A percentile compares a stretch with the other conserved stretches of the same genome.
Evolutionary conservation across 1,140 invertebrate species (phyloP).

Genomic region (honey bee (Apis mellifera)): Amel_HAv3.1 CM009931.2:18937501-18938000

Average conservation of each 20-base stretch:
- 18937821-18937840: slow-evolving; percentile 38
- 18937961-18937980: no score
- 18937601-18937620: not conserved
- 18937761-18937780: not conserved
- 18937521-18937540: not conserved
- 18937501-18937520: not conserved
- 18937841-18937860: not conserved
- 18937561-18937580: no score
- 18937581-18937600: not conserved
- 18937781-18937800: slow-evolving; percentile 30
- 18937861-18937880: not conserved
- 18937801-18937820: slow-evolving; percentile 34
- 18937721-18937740: not conserved
- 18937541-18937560: no score
- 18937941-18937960: not conserved
- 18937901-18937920: no score
- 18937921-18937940: not conserved
- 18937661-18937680: slow-evolving; percentile 22
- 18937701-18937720: slow-evolving; percentile 21
- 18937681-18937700: slow-evolving; percentile 22
- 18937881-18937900: not conserved
- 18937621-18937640: not conserved
- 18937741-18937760: slow-evolving; percentile 29
- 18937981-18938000: no score
- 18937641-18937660: not conserved